Evolutionary conservation across 2,888 invertebrate genomes (phyloP).

Genomic region (Lagria hirta): DNA sequence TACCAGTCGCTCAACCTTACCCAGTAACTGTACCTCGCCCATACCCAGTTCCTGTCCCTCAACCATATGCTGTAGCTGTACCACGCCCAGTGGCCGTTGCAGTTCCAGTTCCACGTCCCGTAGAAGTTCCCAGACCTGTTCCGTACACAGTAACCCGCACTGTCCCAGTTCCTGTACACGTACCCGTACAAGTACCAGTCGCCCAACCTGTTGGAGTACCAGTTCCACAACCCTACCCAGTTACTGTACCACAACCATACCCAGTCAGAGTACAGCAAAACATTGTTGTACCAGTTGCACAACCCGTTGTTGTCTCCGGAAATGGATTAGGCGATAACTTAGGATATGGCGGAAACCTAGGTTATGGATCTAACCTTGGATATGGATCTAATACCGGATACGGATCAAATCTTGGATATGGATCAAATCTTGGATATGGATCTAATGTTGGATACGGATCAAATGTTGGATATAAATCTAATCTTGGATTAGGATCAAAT

Average conservation of each 20-base stretch:
- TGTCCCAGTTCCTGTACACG: too few species aligned
- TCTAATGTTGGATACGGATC: constrained; percentile 9
- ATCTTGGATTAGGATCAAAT: not conserved
- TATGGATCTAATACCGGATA: constrained; percentile 17
- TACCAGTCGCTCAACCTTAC: constrained; percentile 49
- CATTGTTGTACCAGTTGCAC: constrained; percentile 50
- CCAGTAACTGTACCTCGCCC: constrained; percentile 58
- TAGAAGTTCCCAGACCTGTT: constrained; percentile 53
- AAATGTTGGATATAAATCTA: not conserved
- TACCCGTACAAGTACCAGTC: constrained; percentile 36
- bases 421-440: constrained; percentile 4
- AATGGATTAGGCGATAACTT: constrained; percentile 34
- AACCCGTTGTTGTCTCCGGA: constrained; percentile 40
- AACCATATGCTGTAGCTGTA: constrained; percentile 48
- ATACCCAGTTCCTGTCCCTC: constrained; percentile 50
- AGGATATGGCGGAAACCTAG: constrained; percentile 30
- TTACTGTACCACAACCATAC: constrained; percentile 59
- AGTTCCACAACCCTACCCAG: constrained; percentile 52
- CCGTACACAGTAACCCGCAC: constrained; percentile 38
- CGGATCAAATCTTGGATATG: constrained; percentile 9
- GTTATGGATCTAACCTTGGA: constrained; percentile 18
- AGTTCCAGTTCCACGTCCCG: constrained; percentile 58
- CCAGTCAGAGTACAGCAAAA: constrained; percentile 60
- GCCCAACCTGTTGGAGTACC: constrained; percentile 54
- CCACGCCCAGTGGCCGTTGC: constrained; percentile 54